Conservation (phyloP, 2,797 vertebrate genomes). For the Mionectes olivaceus region DNA sequence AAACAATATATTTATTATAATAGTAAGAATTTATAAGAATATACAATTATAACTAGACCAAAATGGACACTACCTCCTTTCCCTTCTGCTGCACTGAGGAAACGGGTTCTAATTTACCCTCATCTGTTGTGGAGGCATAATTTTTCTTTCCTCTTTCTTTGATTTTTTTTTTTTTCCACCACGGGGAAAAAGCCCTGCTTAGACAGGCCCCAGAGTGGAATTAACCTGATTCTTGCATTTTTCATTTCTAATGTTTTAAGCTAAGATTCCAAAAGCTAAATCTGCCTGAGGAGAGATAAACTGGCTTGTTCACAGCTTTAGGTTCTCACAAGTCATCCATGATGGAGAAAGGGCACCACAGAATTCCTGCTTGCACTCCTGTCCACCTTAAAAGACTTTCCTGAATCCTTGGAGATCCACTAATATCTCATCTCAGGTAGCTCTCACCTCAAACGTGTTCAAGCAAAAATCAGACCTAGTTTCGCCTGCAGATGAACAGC, state of each 20-base stretch:
- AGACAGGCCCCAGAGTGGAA: background rate
- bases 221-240: background rate
- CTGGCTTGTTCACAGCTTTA: background rate
- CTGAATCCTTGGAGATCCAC: background rate
- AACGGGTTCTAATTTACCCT: accelerated
- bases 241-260: background rate
- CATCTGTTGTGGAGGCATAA: background rate
- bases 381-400: background rate
- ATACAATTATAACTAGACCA: background rate
- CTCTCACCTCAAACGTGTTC: background rate
- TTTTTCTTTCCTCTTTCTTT: background rate
- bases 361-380: background rate
- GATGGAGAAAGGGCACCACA: background rate
- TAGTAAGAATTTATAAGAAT: background rate
- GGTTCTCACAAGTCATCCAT: background rate
- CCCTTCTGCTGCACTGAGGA: background rate
- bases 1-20: background rate
- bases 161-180: background rate
- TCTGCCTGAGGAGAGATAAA: background rate
- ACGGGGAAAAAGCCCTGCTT: background rate
- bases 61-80: background rate
- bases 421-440: background rate
- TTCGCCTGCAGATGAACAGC: background rate
- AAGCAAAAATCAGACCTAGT: background rate
- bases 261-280: background rate